These are phyloP conservation scores for Andrena cerasifolii DNA, from an alignment of 1,140 invertebrate species.

Conservation along the genomic window DNA sequence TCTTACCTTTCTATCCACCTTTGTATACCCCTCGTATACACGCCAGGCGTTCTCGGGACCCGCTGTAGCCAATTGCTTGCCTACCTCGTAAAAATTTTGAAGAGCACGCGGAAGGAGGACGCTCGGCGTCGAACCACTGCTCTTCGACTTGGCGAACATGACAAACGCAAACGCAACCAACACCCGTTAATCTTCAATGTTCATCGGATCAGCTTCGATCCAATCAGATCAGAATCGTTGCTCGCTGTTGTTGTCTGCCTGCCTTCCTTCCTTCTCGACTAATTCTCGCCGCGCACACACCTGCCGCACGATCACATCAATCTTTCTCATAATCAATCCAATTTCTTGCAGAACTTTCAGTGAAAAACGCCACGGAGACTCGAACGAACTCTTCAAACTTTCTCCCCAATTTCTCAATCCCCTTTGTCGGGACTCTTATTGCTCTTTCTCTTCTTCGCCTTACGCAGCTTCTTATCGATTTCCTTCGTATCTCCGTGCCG, in stretches of 20 bases:
- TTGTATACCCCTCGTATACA: slow-evolving; percentile 94
- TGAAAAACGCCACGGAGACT: too few species aligned
- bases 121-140: slow-evolving; percentile 80
- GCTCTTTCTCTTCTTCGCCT: slow-evolving; percentile 4
- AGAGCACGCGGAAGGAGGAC: slow-evolving; percentile 90
- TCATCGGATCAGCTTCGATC: slow-evolving; percentile 29
- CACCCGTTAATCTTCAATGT: slow-evolving; percentile 7
- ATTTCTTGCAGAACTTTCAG: too few species aligned
- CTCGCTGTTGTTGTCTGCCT: not conserved
- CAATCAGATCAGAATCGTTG: too few species aligned
- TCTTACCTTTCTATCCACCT: slow-evolving; percentile 94
- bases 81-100: slow-evolving; percentile 93
- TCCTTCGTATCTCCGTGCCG: not conserved
- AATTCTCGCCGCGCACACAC: not conserved
- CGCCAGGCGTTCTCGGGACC: slow-evolving; percentile 97
- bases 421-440: not conserved
- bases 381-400: too few species aligned
- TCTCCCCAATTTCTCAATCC: not conserved
- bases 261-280: not conserved
- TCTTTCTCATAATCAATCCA: too few species aligned
- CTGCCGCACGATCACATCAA: not conserved
- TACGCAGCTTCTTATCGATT: slow-evolving; percentile 28
- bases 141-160: slow-evolving; percentile 91
- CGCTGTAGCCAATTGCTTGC: slow-evolving; percentile 93
- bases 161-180: slow-evolving; percentile 62